phyloP scores from a whole-genome alignment of 1,140 invertebrate species.

The Eufriesea mexicana region DNA sequence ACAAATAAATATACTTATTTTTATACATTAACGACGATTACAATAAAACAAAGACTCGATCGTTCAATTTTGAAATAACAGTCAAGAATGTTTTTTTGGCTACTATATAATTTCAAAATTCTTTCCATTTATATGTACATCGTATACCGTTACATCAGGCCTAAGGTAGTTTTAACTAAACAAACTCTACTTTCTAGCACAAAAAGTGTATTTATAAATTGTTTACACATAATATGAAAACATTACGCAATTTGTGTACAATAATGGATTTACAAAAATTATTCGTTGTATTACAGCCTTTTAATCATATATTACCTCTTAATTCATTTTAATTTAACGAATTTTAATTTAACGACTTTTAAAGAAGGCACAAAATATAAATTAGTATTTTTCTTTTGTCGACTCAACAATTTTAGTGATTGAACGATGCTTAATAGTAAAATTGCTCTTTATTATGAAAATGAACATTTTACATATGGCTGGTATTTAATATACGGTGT shows the following conservation, averaged over 20 bases:
- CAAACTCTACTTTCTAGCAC: neutral
- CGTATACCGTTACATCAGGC: neutral
- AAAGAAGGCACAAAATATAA: conserved; percentile 40
- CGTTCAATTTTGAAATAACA: neutral
- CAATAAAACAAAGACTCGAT: neutral
- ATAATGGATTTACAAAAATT: conserved; percentile 40
- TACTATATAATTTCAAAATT: neutral
- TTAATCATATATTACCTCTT: neutral
- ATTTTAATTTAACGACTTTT: conserved; percentile 9
- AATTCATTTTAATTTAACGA: neutral
- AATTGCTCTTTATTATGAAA: conserved; percentile 80
- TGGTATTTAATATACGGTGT: conserved; percentile 62
- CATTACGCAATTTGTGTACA: conserved; percentile 25
- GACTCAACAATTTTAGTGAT: conserved; percentile 24
- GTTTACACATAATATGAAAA: conserved; percentile 24
- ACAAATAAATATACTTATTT: neutral
- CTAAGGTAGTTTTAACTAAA: conserved; percentile 3
- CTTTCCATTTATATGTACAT: neutral
- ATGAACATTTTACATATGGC: conserved; percentile 79
- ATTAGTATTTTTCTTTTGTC: neutral
- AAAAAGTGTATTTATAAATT: conserved; percentile 27
- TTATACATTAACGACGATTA: too few relatives aligned
- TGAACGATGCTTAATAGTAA: conserved; percentile 69
- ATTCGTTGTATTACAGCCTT: conserved; percentile 49
- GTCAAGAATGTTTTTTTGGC: neutral